phyloP scores from a whole-genome alignment of 2,797 vertebrate species.

The Toxotes lorentzi region DNA sequence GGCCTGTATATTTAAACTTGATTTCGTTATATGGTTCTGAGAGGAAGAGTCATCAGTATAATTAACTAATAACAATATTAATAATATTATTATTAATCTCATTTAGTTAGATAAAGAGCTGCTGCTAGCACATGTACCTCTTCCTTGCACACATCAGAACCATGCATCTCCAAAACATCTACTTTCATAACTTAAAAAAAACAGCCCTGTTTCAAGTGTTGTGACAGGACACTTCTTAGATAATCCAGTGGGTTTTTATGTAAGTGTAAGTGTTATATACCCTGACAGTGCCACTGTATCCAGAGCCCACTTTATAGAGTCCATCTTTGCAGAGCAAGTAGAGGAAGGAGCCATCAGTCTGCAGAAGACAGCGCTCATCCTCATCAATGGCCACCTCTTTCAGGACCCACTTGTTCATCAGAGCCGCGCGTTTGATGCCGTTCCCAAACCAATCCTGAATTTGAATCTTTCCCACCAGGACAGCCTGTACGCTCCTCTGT shows the following conservation, averaged over 20 bases:
- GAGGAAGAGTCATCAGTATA: background rate
- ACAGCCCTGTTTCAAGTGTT: background rate
- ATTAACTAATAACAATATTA: no score
- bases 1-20: background rate
- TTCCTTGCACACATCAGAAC: conserved; percentile 12
- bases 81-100: no score
- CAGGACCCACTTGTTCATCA: conserved; percentile 98
- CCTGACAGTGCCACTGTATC: conserved; percentile 99
- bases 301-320: conserved; percentile 98
- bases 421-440: conserved; percentile 96
- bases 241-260: background rate
- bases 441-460: conserved; percentile 99
- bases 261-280: conserved; percentile 65
- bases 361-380: conserved; percentile 96
- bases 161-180: background rate
- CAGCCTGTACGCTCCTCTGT: conserved; percentile 97
- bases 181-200: background rate
- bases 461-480: conserved; percentile 98
- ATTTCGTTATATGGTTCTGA: background rate
- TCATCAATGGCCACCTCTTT: conserved; percentile 96
- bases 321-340: conserved; percentile 99
- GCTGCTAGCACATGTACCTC: background rate
- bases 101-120: background rate
- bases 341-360: conserved; percentile 98
- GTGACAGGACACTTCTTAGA: background rate